phyloP scores from a whole-genome alignment of 2,888 invertebrate species.

The Tortrix viridana region DNA sequence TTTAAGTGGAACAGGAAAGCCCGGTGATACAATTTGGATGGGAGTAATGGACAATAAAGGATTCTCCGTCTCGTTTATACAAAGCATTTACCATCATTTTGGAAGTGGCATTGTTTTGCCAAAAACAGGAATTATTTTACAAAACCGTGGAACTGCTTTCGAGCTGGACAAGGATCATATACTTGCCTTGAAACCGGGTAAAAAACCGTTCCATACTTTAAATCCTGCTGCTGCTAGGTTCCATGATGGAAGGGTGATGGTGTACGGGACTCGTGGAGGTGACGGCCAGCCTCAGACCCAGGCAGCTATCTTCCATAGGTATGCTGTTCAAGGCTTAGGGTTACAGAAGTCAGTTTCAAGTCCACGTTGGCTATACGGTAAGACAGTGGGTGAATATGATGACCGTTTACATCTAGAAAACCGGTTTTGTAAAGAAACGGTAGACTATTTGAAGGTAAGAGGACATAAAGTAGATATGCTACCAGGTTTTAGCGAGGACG shows the following conservation, averaged over 20 bases:
- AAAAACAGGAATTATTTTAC: constrained; percentile 73
- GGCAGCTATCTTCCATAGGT: constrained; percentile 74
- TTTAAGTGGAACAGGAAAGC: constrained; percentile 51
- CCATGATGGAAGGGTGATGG: constrained; percentile 68
- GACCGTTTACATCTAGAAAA: constrained; percentile 60
- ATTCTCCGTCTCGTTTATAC: constrained; percentile 76
- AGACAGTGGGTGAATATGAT: constrained; percentile 48
- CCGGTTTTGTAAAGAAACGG: constrained; percentile 60
- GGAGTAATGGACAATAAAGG: constrained; percentile 75
- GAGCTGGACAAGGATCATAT: constrained; percentile 59
- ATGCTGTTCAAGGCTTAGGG: constrained; percentile 63
- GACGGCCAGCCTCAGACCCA: constrained; percentile 77
- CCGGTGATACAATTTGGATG: constrained; percentile 76
- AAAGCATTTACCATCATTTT: constrained; percentile 67
- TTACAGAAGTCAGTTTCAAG: constrained; percentile 62
- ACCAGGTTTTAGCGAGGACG: constrained; percentile 53
- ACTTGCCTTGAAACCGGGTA: constrained; percentile 64
- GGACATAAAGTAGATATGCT: constrained; percentile 62
- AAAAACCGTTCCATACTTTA: constrained; percentile 73
- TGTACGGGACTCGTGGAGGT: constrained; percentile 74
- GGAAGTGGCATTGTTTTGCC: constrained; percentile 73
- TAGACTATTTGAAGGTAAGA: constrained; percentile 60
- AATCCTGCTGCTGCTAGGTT: constrained; percentile 71
- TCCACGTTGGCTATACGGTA: constrained; percentile 72
- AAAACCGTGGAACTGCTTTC: constrained; percentile 69